These are phyloP conservation scores for Actinia equina DNA, from an alignment of 64 coral and sea anemone genomes.

Conservation along the genomic window DNA sequence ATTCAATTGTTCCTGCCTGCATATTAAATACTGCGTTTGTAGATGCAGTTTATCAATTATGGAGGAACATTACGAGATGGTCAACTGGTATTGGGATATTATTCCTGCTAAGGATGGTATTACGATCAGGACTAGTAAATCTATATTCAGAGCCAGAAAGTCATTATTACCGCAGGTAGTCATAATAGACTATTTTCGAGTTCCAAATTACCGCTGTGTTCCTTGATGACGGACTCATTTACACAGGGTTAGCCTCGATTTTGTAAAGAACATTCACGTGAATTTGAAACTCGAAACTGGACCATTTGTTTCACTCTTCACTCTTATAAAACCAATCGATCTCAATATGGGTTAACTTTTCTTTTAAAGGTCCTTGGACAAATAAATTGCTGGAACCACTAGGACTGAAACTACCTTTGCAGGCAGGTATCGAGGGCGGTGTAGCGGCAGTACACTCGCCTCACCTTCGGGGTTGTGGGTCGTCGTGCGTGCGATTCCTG, in stretches of 20 bases:
- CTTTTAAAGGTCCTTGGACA: slow-evolving; percentile 55
- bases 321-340: neutral
- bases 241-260: too few relatives aligned
- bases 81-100: slow-evolving; percentile 53
- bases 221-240: too few relatives aligned
- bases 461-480: too few relatives aligned
- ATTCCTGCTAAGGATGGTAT: slow-evolving; percentile 38
- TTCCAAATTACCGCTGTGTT: too few relatives aligned
- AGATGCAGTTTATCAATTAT: slow-evolving; percentile 82
- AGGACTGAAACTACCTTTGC: slow-evolving; percentile 57
- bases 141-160: slow-evolving; percentile 48
- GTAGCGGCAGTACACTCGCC: too few relatives aligned
- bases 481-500: too few relatives aligned
- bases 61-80: slow-evolving; percentile 78
- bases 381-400: slow-evolving; percentile 68
- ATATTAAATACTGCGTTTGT: too few relatives aligned
- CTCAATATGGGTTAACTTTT: neutral
- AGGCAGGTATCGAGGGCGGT: slow-evolving; percentile 11
- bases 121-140: slow-evolving; percentile 53
- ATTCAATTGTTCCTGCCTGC: too few relatives aligned
- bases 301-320: neutral
- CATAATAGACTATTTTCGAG: neutral
- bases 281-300: too few relatives aligned
- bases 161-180: slow-evolving; percentile 84
- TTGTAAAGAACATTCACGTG: too few relatives aligned